Evolutionary conservation across 1,140 invertebrate genomes (phyloP), one percentile per base, ranked within the genome.

Genomic region (Drosophila yakuba): DNA sequence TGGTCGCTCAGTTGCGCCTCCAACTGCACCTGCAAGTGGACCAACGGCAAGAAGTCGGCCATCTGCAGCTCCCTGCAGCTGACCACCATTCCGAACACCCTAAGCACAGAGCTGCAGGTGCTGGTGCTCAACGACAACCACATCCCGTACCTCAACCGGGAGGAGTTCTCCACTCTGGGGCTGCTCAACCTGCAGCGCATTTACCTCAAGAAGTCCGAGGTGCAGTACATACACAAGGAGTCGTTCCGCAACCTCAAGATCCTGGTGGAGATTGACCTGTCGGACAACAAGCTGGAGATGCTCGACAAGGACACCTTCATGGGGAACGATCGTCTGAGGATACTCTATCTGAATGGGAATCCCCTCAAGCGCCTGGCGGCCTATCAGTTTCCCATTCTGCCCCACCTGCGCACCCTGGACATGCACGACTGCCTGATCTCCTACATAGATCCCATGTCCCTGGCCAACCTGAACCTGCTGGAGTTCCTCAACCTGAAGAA

Each of bases 21-120:
- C 44, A 95, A 96, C 58, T 98, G 97, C 91, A 94, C 95, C 69
- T 98, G 97, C 94, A 97, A 97, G 93, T 98, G 97, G 97, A 96
- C 96, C 14, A 96, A 95, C 14, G 97, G 97, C 28, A 97, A 97
- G 92, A 97, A 97, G 84, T 97, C 96, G 2, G 97, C 97, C 32
- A 93, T 96, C 28, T 98, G 97, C 93, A 95, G 95, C 58, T 95
- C 96, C 61, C 95, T 96, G 25, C 95, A 96, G 55, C 94, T 97
- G 56, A 95, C 96, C 74, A 94, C 95, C 60, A 93, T 97, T 25
- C 97, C 97, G 17, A 94, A 94, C 14, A 94, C 93, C 1, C 93
- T 98, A 66, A 96, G 96, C 83, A 94, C 96, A 0, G 97, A 97
- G 68, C 96, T 97, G 80, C 97, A 98, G 93, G 96, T 97, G 17